Conservation (phyloP, 1,140 invertebrate species). For the Fopius arisanus region DNA sequence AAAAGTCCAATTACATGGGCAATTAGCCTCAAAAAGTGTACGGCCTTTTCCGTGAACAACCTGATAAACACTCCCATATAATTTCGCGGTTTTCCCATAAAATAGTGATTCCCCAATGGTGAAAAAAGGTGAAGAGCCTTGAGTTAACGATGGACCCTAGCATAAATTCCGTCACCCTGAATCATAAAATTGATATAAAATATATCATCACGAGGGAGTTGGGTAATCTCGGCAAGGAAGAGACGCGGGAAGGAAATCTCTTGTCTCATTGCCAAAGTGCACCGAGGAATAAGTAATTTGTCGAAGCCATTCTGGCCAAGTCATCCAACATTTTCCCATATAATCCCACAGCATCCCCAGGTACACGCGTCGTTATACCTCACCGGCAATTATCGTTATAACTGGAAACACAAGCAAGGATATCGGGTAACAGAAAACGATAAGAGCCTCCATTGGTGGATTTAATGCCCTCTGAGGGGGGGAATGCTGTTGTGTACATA, state of each 20-base stretch:
- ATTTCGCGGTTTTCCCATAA: neutral
- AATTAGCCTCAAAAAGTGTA: neutral
- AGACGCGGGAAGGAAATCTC: neutral
- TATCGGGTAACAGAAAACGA: constrained; percentile 10
- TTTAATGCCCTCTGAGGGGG: neutral
- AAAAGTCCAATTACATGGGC: neutral
- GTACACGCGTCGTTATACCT: neutral
- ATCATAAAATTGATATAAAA: neutral
- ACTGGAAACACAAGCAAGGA: constrained; percentile 5
- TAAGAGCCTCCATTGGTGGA: neutral
- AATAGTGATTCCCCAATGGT: neutral
- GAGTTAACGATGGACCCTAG: neutral
- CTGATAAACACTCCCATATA: neutral
- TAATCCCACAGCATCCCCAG: neutral
- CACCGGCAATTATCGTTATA: constrained; percentile 8
- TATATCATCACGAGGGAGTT: neutral
- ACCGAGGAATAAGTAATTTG: constrained; percentile 3
- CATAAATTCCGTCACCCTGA: neutral
- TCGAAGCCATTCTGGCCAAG: neutral
- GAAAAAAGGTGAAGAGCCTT: too few relatives aligned
- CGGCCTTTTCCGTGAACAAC: neutral
- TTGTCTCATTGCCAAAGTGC: constrained; percentile 1
- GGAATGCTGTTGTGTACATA: neutral
- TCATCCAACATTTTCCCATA: neutral
- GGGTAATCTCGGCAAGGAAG: neutral